Percentiles rank a stretch among this genome's conserved stretches.
Evolutionary conservation across 2,113 vertebrate genomes (phyloP).

Genomic region (Peromyscus polionotus): DNA sequence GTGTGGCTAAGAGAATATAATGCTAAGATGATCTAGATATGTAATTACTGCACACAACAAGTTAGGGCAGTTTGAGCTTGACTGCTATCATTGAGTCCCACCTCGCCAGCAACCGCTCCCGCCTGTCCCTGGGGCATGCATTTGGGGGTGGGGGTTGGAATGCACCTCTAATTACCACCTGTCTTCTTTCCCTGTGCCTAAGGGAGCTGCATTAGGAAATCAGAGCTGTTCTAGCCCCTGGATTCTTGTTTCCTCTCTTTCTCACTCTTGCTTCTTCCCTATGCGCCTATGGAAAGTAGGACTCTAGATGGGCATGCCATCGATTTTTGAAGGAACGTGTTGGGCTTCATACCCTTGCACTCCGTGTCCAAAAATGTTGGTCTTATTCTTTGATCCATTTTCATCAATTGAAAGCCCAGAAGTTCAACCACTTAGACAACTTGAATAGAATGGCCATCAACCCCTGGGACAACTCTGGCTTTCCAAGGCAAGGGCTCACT

Average conservation of each 20-base stretch:
- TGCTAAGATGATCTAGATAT: slow-evolving; percentile 69
- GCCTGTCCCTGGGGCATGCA: slow-evolving; percentile 83
- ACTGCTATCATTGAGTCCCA: slow-evolving; percentile 77
- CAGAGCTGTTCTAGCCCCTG: slow-evolving; percentile 73
- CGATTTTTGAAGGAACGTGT: background rate
- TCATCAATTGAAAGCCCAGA: background rate
- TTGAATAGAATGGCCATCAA: background rate
- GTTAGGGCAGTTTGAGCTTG: slow-evolving; percentile 85
- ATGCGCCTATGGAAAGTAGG: background rate
- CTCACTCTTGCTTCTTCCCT: slow-evolving; percentile 25
- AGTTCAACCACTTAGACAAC: background rate
- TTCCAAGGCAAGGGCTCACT: background rate
- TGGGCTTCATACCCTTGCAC: background rate
- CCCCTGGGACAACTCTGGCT: background rate
- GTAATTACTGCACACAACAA: slow-evolving; percentile 83
- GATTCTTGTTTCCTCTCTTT: slow-evolving; percentile 72
- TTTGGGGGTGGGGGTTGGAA: slow-evolving; percentile 81
- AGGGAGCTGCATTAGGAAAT: slow-evolving; percentile 76
- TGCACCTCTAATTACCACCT: slow-evolving; percentile 81
- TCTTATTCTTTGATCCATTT: slow-evolving; percentile 27
- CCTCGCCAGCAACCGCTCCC: slow-evolving; percentile 82
- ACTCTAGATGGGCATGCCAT: background rate
- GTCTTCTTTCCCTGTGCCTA: slow-evolving; percentile 82
- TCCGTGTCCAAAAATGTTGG: background rate
- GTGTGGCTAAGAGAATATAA: slow-evolving; percentile 73